Percentiles rank a stretch among this genome's conserved stretches.
phyloP scores from a whole-genome alignment of 2,113 vertebrate genomes.

The Paramisgurnus dabryanus region DNA sequence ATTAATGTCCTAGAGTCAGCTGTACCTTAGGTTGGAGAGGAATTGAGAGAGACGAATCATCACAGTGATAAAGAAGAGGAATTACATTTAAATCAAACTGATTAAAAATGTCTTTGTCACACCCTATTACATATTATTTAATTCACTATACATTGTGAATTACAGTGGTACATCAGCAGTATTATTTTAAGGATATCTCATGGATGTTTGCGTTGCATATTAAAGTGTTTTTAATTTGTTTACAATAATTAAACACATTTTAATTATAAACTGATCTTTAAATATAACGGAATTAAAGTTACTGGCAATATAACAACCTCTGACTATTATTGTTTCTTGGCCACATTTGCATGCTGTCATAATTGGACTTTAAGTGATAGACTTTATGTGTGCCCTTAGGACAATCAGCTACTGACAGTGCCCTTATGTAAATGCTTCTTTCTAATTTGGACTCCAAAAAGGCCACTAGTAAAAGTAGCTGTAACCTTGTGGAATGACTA shows the following conservation, averaged over 20 bases:
- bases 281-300: too few relatives aligned
- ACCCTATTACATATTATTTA: too few relatives aligned
- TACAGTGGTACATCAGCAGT: too few relatives aligned
- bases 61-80: neutral
- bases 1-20: neutral
- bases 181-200: too few relatives aligned
- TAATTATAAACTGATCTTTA: too few relatives aligned
- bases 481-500: neutral
- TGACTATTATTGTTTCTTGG: constrained; percentile 26
- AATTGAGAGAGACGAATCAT: neutral
- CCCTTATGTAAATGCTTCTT: constrained; percentile 46
- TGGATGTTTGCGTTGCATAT: too few relatives aligned
- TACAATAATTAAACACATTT: too few relatives aligned
- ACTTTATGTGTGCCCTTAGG: constrained; percentile 47
- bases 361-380: constrained; percentile 32
- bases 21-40: neutral
- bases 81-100: too few relatives aligned
- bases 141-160: too few relatives aligned
- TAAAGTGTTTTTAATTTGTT: too few relatives aligned
- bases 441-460: constrained; percentile 29
- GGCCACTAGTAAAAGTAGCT: constrained; percentile 25
- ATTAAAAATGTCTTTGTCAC: too few relatives aligned
- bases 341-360: constrained; percentile 26
- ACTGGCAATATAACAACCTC: too few relatives aligned
- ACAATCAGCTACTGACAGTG: constrained; percentile 34